phyloP scores from a whole-genome alignment of 1,140 invertebrate species.

The Bombus turneri region DNA sequence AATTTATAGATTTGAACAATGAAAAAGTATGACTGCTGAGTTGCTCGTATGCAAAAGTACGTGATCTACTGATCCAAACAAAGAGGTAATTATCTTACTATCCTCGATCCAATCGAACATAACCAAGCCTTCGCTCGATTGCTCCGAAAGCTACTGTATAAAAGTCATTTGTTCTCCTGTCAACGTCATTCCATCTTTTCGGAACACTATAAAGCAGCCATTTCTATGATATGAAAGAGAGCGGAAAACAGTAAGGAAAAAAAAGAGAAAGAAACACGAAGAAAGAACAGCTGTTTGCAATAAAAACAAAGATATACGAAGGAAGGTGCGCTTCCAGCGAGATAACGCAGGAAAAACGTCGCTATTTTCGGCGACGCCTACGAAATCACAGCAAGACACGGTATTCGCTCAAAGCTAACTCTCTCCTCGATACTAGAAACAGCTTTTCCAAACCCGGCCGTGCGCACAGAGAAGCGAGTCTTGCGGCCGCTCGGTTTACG shows the following conservation, averaged over 20 bases:
- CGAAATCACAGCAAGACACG: background rate
- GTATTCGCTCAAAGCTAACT: slow-evolving; percentile 2
- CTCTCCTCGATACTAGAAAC: slow-evolving; percentile 40
- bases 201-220: too few species aligned
- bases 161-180: background rate
- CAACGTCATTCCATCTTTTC: background rate
- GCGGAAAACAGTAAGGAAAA: background rate
- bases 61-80: background rate
- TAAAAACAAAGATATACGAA: too few species aligned
- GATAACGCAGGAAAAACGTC: background rate
- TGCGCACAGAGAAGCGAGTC: slow-evolving; percentile 54
- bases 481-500: slow-evolving; percentile 73
- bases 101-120: background rate
- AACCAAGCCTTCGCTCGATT: background rate
- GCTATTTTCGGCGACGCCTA: slow-evolving; percentile 27
- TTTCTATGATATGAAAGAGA: background rate
- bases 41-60: background rate
- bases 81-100: background rate
- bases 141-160: background rate
- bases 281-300: background rate
- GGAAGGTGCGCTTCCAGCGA: too few species aligned
- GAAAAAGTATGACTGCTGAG: background rate
- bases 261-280: background rate
- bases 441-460: slow-evolving; percentile 37
- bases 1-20: background rate